A percentile compares a stretch with the other conserved stretches of the same genome.
Conservation (phyloP, 2,113 vertebrate species). For the Chaetops frenatus region DNA sequence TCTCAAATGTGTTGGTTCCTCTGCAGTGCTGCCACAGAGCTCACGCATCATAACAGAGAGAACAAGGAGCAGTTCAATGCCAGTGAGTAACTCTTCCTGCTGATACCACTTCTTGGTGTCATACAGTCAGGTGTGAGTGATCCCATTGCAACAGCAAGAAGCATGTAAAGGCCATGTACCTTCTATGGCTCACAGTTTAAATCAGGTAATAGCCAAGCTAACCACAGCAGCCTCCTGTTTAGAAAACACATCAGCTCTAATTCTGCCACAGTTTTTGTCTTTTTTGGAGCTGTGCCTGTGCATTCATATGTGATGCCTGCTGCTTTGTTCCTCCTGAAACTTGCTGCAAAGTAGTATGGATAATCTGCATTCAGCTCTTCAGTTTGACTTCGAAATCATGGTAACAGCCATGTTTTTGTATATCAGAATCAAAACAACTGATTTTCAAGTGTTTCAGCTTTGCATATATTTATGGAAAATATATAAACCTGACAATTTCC, state of each 20-base stretch:
- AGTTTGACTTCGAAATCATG: background rate
- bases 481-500: background rate
- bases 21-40: accelerated
- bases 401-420: background rate
- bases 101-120: background rate
- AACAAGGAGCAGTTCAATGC: background rate
- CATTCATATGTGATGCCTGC: background rate
- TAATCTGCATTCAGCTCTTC: background rate
- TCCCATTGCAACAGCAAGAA: background rate
- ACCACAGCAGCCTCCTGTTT: background rate
- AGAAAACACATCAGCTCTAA: background rate
- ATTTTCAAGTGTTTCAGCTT: background rate
- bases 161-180: background rate
- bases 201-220: background rate
- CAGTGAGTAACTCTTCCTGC: background rate
- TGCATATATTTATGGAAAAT: background rate
- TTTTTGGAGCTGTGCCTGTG: background rate
- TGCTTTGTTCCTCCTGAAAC: background rate
- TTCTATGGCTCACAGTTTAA: background rate
- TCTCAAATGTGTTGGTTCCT: background rate
- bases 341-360: background rate
- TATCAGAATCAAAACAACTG: background rate
- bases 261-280: background rate
- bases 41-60: background rate
- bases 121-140: background rate